Percentiles rank a stretch among this genome's conserved stretches.
Conservation (phyloP, 2,888 invertebrate species). For the Amphipoea lucens region DNA sequence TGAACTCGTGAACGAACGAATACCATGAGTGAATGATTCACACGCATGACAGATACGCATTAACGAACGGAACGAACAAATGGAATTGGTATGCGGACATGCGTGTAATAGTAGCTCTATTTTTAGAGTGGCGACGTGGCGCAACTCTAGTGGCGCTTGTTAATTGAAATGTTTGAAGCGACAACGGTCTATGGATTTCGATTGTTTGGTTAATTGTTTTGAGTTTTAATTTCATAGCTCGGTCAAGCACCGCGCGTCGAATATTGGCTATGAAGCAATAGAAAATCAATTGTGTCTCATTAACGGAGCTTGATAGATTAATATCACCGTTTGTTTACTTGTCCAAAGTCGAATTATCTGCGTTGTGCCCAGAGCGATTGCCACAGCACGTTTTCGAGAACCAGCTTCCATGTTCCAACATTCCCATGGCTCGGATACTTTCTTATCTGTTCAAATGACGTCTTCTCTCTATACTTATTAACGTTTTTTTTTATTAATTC, state of each 20-base stretch:
- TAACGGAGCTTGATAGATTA: too few species aligned
- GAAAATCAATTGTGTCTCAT: too few species aligned
- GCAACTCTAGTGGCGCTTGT: constrained; percentile 25
- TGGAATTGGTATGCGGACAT: constrained; percentile 48
- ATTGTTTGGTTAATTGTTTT: background rate
- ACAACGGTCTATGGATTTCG: background rate
- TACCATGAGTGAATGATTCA: constrained; percentile 44
- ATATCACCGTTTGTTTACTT: too few species aligned
- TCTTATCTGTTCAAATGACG: too few species aligned
- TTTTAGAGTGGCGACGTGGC: constrained; percentile 31
- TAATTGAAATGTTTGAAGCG: constrained; percentile 42
- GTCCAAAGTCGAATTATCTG: too few species aligned
- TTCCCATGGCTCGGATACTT: too few species aligned
- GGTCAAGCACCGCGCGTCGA: too few species aligned
- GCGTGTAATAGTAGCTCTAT: constrained; percentile 40
- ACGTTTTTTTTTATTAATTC: background rate
- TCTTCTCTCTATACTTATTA: too few species aligned
- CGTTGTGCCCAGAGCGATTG: too few species aligned
- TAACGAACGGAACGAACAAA: constrained; percentile 23
- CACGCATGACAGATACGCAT: constrained; percentile 13
- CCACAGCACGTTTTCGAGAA: too few species aligned
- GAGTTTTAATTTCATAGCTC: background rate
- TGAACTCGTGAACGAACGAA: constrained; percentile 23
- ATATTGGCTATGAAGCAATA: too few species aligned
- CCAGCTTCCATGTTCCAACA: too few species aligned